Evolutionary conservation across 2,888 invertebrate species (phyloP).

Genomic region (Dascillus cervinus): DNA sequence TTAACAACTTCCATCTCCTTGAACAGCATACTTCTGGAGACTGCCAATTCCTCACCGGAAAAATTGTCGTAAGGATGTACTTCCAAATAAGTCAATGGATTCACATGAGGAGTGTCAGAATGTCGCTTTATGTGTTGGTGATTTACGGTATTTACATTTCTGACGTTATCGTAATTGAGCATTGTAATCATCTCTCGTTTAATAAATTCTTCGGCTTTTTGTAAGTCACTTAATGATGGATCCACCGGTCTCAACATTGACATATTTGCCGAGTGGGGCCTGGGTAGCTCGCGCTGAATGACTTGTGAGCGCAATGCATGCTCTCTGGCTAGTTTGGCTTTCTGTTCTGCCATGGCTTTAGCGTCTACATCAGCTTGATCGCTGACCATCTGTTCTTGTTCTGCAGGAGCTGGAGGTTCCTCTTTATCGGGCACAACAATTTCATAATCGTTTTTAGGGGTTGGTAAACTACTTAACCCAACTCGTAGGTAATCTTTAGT

Average conservation of each 20-base stretch:
- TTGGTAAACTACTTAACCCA: conserved; percentile 74
- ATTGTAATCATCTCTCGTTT: conserved; percentile 95
- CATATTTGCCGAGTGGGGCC: conserved; percentile 80
- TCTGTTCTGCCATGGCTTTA: conserved; percentile 57
- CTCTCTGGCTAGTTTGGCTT: conserved; percentile 61
- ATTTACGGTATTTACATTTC: conserved; percentile 59
- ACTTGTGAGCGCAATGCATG: conserved; percentile 73
- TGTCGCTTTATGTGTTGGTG: conserved; percentile 43
- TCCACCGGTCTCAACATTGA: conserved; percentile 70
- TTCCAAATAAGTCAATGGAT: conserved; percentile 76
- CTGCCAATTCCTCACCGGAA: conserved; percentile 56
- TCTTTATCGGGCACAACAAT: conserved; percentile 91
- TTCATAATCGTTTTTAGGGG: conserved; percentile 96
- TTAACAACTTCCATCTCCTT: conserved; percentile 87
- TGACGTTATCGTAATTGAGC: conserved; percentile 82
- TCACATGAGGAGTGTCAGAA: conserved; percentile 50
- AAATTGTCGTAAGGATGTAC: conserved; percentile 78
- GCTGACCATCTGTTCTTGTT: conserved; percentile 46
- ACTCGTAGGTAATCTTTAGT: conserved; percentile 65
- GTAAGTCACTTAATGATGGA: conserved; percentile 75
- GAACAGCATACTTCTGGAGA: conserved; percentile 57
- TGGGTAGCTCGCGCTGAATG: conserved; percentile 76
- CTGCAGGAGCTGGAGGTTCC: conserved; percentile 41
- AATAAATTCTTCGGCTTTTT: conserved; percentile 92
- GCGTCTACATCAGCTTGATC: conserved; percentile 85